These are phyloP conservation scores for Acrossocheilus wenchowensis DNA, from an alignment of 2,797 vertebrate species.

Conservation along the genomic window DNA sequence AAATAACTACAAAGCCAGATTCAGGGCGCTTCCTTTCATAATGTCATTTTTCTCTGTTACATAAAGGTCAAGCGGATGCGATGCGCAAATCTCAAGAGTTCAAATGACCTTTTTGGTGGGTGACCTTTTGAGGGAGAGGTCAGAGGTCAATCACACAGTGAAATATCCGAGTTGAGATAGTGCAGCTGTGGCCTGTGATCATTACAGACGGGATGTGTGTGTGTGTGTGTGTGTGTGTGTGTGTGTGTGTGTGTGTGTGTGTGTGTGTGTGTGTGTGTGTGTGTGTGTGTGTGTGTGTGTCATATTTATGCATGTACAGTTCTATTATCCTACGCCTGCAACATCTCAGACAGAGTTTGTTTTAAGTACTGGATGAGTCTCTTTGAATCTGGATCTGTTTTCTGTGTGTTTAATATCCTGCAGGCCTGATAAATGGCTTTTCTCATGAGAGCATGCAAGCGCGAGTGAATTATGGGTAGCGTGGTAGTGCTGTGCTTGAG, in stretches of 20 bases:
- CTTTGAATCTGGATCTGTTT: constrained; percentile 27
- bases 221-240: constrained; percentile 50
- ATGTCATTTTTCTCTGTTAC: not conserved
- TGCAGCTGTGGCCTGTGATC: constrained; percentile 43
- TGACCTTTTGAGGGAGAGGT: constrained; percentile 24
- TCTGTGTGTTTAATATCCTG: constrained; percentile 18
- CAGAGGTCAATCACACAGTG: constrained; percentile 36
- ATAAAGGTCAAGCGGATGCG: not conserved
- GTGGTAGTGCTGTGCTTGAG: constrained; percentile 4
- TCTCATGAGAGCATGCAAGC: not conserved
- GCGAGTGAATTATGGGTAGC: constrained; percentile 6
- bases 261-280: constrained; percentile 46
- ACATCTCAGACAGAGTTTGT: constrained; percentile 43
- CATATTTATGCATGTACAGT: constrained; percentile 29
- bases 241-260: constrained; percentile 46
- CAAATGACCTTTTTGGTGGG: constrained; percentile 33
- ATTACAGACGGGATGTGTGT: constrained; percentile 39
- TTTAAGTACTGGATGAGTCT: constrained; percentile 29
- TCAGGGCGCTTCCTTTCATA: not conserved
- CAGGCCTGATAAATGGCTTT: constrained; percentile 10
- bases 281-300: constrained; percentile 43
- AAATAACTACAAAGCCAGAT: not conserved
- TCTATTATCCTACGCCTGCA: constrained; percentile 35
- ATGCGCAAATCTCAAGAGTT: constrained; percentile 34
- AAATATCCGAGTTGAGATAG: constrained; percentile 18